phyloP scores from a whole-genome alignment of 2,888 invertebrate species.

The Dexiosoma caninum region DNA sequence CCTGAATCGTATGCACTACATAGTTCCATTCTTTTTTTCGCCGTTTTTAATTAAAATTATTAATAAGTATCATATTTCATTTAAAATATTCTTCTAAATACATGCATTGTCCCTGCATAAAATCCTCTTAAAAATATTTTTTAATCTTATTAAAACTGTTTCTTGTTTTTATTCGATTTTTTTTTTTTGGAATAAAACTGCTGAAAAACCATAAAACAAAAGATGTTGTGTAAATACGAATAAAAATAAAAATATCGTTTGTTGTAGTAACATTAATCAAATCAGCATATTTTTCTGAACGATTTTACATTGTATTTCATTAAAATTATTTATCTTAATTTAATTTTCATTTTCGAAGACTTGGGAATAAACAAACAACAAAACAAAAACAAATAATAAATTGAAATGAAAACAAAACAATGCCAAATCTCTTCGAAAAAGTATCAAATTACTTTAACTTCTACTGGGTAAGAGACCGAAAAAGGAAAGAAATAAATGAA shows the following conservation, averaged over 20 bases:
- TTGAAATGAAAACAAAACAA: conserved; percentile 29
- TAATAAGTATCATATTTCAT: too few species aligned
- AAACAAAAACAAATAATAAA: background rate
- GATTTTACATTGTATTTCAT: conserved; percentile 31
- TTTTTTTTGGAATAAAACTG: background rate
- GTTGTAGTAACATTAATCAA: conserved; percentile 23
- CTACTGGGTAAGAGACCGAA: background rate
- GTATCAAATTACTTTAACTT: conserved; percentile 50
- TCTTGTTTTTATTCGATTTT: too few species aligned
- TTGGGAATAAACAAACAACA: background rate
- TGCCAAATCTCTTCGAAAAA: background rate
- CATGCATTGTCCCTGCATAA: too few species aligned
- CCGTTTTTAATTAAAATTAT: too few species aligned
- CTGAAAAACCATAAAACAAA: conserved; percentile 16
- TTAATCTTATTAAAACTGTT: background rate
- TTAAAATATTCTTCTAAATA: background rate
- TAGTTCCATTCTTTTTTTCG: too few species aligned
- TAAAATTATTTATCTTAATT: conserved; percentile 40
- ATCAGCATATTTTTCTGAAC: conserved; percentile 30
- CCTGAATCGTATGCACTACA: too few species aligned
- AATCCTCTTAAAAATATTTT: background rate
- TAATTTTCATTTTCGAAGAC: conserved; percentile 22
- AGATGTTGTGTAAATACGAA: background rate
- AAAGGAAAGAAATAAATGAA: conserved; percentile 28
- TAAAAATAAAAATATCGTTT: background rate